Evolutionary conservation across 2,113 vertebrate genomes (phyloP), one percentile per base, ranked within the genome.

Genomic region (Bubo blakistoni): DNA sequence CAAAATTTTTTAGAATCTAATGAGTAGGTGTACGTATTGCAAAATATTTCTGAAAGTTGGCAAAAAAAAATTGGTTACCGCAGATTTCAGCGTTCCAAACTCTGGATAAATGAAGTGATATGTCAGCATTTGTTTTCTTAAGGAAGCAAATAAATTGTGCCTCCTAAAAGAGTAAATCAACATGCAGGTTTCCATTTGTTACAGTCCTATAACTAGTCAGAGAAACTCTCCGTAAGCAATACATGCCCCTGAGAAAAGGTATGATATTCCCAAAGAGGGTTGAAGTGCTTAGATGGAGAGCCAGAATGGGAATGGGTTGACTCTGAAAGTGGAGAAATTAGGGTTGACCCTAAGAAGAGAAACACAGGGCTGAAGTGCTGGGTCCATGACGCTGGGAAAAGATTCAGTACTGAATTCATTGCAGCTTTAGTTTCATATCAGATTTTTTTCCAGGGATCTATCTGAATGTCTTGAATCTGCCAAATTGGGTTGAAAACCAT

Each of bases 51-150:
- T 92, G 84, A 66, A 95, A 93, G 42, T 19, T 47, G 74, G 78
- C 12, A 82, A 81, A 93, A 90, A 83, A 79, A 81, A 88, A 59
- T 8, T 7, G 6, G 32, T 78, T 95, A 83, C 81, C 34, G 2
- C 74, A 96, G 62, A 89, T 87, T 92, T 91, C 44, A 46, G 20
- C 2, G 6, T 86, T 91, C 92, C 74, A 88, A 15, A 55, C 27
- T 77, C 34, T 71, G 87, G 69, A 92, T 90, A 96, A 96, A 96
- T 93, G 67, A 96, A 97, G 89, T 96, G 89, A 78, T 94, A 90
- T 63, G 74, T 95, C 93, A 95, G 81, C 89, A 93, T 95, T 94
- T 91, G 74, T 87, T 94, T 96, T 77, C 79, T 86, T 88, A 96
- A 74, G 89, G 67, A 57, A 93, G 62, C 51, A 91, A 96, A 94